Evolutionary conservation across 2,888 invertebrate species (phyloP).

Genomic region (Orchesellides sinensis): DNA sequence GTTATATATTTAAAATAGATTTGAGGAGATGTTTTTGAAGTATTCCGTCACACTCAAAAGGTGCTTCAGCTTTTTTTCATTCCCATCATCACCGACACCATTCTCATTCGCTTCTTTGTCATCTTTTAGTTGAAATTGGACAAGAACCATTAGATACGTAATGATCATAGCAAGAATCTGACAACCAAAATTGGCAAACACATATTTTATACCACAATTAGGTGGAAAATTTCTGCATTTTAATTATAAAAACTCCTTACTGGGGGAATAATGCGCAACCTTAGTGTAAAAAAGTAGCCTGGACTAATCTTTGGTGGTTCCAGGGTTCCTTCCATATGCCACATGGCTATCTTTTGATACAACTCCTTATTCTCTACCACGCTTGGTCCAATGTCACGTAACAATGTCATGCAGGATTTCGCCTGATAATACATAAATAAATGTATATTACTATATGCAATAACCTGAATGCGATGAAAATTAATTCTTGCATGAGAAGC

Average conservation of each 20-base stretch:
- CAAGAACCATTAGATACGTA: slow-evolving; percentile 35
- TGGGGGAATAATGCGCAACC: slow-evolving; percentile 12
- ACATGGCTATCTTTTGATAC: slow-evolving; percentile 29
- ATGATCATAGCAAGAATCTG: slow-evolving; percentile 37
- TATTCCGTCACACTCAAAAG: too few relatives aligned
- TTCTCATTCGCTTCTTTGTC: neutral
- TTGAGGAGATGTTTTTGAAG: too few relatives aligned
- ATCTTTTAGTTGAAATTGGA: slow-evolving; percentile 34
- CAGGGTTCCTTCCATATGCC: slow-evolving; percentile 43
- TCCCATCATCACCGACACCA: neutral
- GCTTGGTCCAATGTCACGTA: neutral
- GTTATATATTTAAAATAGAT: too few relatives aligned
- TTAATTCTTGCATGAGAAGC: neutral
- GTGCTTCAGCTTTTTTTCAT: too few relatives aligned
- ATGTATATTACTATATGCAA: neutral
- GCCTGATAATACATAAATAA: neutral
- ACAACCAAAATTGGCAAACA: neutral
- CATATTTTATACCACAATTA: neutral
- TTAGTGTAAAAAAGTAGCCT: slow-evolving; percentile 33
- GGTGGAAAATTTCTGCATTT: too few relatives aligned
- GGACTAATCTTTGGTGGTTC: slow-evolving; percentile 45
- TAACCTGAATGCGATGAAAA: neutral
- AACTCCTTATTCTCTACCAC: slow-evolving; percentile 7
- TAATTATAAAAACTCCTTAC: neutral
- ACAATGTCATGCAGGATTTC: neutral